A percentile compares a stretch with the other conserved stretches of the same genome.
Conservation (phyloP, 2,888 invertebrate species). For the Conistra vaccinii region DNA sequence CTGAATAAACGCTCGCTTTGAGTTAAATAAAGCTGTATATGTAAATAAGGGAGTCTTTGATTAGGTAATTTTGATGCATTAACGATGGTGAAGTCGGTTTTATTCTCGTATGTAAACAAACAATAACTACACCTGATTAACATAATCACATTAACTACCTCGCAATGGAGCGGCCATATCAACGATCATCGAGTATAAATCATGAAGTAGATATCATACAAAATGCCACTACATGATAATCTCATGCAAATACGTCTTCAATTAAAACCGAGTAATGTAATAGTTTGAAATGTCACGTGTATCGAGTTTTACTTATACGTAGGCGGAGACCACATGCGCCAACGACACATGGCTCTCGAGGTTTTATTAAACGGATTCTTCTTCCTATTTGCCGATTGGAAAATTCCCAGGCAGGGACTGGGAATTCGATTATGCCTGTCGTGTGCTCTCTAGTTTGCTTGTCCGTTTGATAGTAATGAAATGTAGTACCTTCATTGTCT, state of each 20-base stretch:
- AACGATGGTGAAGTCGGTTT: constrained; percentile 23
- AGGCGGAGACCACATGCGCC: constrained; percentile 56
- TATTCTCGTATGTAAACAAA: constrained; percentile 40
- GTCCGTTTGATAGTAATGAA: constrained; percentile 69
- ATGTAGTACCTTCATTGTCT: constrained; percentile 48
- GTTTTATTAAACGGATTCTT: constrained; percentile 80
- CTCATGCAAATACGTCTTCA: constrained; percentile 46
- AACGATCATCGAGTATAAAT: constrained; percentile 40
- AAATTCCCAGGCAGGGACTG: constrained; percentile 75
- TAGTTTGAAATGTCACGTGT: constrained; percentile 60
- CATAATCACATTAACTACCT: constrained; percentile 50
- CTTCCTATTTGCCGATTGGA: constrained; percentile 79
- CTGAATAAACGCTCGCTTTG: no score
- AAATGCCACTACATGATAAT: constrained; percentile 47
- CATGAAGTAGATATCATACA: constrained; percentile 27
- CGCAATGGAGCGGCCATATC: constrained; percentile 31
- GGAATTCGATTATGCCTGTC: constrained; percentile 82
- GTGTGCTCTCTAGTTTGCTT: constrained; percentile 75
- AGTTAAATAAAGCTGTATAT: background rate
- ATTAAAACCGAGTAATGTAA: constrained; percentile 36
- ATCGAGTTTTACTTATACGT: constrained; percentile 56
- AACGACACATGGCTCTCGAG: constrained; percentile 65
- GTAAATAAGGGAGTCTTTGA: background rate
- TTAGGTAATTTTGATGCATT: background rate
- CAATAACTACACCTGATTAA: constrained; percentile 33